These are phyloP conservation scores for Thymelicus acteon DNA, from an alignment of 2,888 invertebrate genomes.

Conservation along the genomic window DNA sequence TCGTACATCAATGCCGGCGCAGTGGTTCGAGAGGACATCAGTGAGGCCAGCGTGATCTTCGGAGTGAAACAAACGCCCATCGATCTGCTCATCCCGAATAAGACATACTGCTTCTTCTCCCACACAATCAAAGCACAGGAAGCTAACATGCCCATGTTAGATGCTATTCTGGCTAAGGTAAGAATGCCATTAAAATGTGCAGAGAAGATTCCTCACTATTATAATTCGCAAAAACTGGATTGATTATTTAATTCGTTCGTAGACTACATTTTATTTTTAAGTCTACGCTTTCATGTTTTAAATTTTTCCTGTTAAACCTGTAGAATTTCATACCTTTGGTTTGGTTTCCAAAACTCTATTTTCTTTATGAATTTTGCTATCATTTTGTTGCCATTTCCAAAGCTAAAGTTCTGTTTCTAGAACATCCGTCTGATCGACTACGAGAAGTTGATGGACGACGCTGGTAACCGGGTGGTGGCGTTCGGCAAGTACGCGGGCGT, in stretches of 20 bases:
- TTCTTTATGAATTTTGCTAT: no score
- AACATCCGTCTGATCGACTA: conserved; percentile 98
- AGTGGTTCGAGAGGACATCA: conserved; percentile 97
- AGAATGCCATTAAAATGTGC: not conserved
- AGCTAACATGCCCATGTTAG: conserved; percentile 98
- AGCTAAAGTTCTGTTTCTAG: conserved; percentile 63
- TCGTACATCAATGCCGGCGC: conserved; percentile 97
- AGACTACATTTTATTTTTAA: no score
- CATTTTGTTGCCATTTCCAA: not conserved
- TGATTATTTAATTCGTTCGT: no score
- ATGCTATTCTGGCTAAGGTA: conserved; percentile 96
- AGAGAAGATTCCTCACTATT: no score
- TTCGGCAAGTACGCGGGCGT: conserved; percentile 99
- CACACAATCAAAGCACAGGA: conserved; percentile 99
- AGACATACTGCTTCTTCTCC: conserved; percentile 99
- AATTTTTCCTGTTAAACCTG: no score
- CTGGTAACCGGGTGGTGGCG: conserved; percentile 96
- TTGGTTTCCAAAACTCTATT: no score
- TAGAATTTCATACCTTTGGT: no score
- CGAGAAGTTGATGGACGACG: conserved; percentile 96
- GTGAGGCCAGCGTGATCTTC: conserved; percentile 97
- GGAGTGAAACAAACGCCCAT: conserved; percentile 98
- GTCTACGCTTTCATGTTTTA: no score
- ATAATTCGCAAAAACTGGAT: no score
- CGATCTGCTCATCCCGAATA: conserved; percentile 96